Evolutionary conservation across 2,797 vertebrate genomes (phyloP), one percentile per base, ranked within the genome.

Genomic region (Lagorchestes hirsutus): DNA sequence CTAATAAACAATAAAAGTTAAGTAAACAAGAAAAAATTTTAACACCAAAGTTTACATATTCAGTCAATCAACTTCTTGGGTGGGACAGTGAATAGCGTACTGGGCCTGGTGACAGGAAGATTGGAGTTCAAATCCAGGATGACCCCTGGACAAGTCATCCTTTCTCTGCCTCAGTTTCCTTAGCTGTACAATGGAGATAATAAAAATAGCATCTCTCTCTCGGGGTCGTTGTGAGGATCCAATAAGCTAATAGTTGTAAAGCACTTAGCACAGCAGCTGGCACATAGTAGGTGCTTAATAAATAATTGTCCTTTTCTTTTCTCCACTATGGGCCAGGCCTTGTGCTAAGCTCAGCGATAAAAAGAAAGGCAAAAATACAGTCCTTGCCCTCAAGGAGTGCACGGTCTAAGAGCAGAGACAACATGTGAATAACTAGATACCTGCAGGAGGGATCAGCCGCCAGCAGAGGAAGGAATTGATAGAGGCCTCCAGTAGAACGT

Each of bases 1-100:
- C 96, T 97, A 97, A 95, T 87, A 93, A 97, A 98, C 18, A 97
- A 95, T 95, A 97, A 97, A 90, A 95, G 58, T 96, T 94, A 93
- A 96, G 93, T 94, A 97, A 96, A 97, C 91, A 95, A 92, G 59
- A 87, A 54, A 92, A 96, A 92, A 59, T 93, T 9, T 90, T 92
- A 92, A 55, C 0, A 0, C 57, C 90, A 58, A 93, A 95, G 93
- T 93, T 95, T 95, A 82, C 55, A 94, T 95, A 67, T 96, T 93
- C 93, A 95, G 91, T 95, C 92, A 95, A 56, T 91, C 93, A 92
- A 90, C 46, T 91, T 87, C 96, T 1, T 40, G 24, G 18, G n/a
- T 40, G 59, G 27, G 0, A 52, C 74, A 93, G 93, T 74, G 87
- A 90, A 94, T 94, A 54, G 91, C 40, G 93, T 54, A n/a, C 93